Evolutionary conservation across 2,888 invertebrate species (phyloP).

Genomic region (Ariolimax columbianus): DNA sequence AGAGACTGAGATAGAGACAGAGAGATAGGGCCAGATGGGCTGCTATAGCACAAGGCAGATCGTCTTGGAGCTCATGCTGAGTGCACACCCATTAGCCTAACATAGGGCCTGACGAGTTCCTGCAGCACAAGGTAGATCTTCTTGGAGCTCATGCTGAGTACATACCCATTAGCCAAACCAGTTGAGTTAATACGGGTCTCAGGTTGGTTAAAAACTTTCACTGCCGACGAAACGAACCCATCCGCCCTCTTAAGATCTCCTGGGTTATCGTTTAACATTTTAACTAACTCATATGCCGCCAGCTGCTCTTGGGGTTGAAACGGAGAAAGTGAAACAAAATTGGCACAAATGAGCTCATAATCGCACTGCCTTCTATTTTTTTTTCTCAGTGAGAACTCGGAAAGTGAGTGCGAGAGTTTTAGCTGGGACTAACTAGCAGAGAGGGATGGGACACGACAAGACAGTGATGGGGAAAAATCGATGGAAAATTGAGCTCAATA

Average conservation of each 20-base stretch:
- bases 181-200: not conserved
- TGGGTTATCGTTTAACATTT: slow-evolving; percentile 31
- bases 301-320: slow-evolving; percentile 4
- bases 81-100: no score
- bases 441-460: not conserved
- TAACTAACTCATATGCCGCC: slow-evolving; percentile 11
- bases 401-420: not conserved
- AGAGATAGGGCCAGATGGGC: no score
- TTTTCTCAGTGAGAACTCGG: not conserved
- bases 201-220: slow-evolving; percentile 2
- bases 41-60: no score
- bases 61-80: no score
- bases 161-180: slow-evolving; percentile 20
- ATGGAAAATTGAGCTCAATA: slow-evolving; percentile 7
- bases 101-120: not conserved
- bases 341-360: slow-evolving; percentile 35
- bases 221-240: slow-evolving; percentile 8
- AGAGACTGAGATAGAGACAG: no score
- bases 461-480: not conserved
- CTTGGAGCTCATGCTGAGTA: slow-evolving; percentile 10
- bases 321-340: slow-evolving; percentile 26
- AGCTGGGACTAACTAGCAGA: not conserved
- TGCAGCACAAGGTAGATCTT: not conserved
- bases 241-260: not conserved
- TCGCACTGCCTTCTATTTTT: not conserved